These are phyloP conservation scores for Drosophila falleni DNA, from an alignment of 2,888 invertebrate genomes.

Conservation along the genomic window DNA sequence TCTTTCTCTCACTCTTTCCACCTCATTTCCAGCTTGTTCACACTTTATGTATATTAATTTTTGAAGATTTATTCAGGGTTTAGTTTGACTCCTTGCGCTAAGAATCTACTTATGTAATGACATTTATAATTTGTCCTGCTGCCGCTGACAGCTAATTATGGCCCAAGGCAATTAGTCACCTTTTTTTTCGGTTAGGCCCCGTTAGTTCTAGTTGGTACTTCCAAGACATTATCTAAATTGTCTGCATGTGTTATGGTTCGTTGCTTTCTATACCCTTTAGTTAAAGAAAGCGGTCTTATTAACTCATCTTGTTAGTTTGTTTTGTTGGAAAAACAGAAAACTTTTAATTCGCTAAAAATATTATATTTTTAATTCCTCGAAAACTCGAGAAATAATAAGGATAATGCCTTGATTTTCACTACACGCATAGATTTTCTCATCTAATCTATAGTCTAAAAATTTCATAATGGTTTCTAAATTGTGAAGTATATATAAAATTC, in stretches of 20 bases:
- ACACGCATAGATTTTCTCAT: background rate
- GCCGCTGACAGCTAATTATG: constrained; percentile 74
- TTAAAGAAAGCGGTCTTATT: background rate
- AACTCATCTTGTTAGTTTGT: background rate
- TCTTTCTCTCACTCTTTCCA: background rate
- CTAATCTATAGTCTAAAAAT: background rate
- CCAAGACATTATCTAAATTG: constrained; percentile 38
- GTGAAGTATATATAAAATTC: too few species aligned
- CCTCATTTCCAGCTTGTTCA: background rate
- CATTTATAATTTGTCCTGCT: constrained; percentile 58
- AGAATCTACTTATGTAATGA: constrained; percentile 48
- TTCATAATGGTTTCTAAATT: background rate
- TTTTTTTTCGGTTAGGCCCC: constrained; percentile 25
- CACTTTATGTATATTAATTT: constrained; percentile 40
- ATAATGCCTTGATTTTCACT: background rate
- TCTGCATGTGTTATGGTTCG: constrained; percentile 6
- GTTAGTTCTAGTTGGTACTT: constrained; percentile 25
- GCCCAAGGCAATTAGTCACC: constrained; percentile 60
- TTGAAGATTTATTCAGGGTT: constrained; percentile 25
- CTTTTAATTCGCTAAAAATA: background rate
- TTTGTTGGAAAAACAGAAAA: background rate
- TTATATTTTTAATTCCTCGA: background rate
- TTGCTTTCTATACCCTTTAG: constrained; percentile 2
- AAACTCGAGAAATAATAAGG: background rate
- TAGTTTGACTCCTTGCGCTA: background rate